phyloP scores from a whole-genome alignment of 2,113 vertebrate species.

The Sphaerodactylus townsendi region DNA sequence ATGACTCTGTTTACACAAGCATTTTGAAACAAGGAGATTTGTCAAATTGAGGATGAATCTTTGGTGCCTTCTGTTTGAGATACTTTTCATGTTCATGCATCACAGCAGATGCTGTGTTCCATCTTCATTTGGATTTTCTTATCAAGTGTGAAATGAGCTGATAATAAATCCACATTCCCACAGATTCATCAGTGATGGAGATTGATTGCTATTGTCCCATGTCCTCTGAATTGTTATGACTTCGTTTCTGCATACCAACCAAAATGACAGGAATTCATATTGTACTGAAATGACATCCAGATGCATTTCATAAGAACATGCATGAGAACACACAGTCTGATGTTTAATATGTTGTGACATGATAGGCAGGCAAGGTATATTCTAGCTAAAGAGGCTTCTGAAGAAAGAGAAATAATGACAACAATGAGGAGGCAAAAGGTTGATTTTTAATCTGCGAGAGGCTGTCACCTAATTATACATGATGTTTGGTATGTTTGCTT shows the following conservation, averaged over 20 bases:
- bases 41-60: slow-evolving; percentile 44
- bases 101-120: slow-evolving; percentile 58
- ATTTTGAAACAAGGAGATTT: slow-evolving; percentile 2
- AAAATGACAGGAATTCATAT: slow-evolving; percentile 38
- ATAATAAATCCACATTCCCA: slow-evolving; percentile 68
- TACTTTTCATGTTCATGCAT: slow-evolving; percentile 61
- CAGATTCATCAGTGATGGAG: slow-evolving; percentile 62
- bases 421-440: slow-evolving; percentile 62
- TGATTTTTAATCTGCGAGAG: slow-evolving; percentile 60
- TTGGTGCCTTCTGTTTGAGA: slow-evolving; percentile 58
- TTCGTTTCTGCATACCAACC: neutral
- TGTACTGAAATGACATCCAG: slow-evolving; percentile 56
- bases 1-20: neutral
- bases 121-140: slow-evolving; percentile 68
- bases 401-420: slow-evolving; percentile 55
- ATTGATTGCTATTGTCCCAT: slow-evolving; percentile 61
- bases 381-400: slow-evolving; percentile 52
- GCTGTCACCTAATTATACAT: slow-evolving; percentile 7
- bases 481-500: slow-evolving; percentile 62
- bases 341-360: slow-evolving; percentile 58
- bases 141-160: slow-evolving; percentile 67
- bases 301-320: slow-evolving; percentile 32
- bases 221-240: slow-evolving; percentile 57
- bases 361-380: slow-evolving; percentile 47
- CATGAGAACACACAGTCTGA: slow-evolving; percentile 15